Evolutionary conservation across 2,888 invertebrate species (phyloP).

Genomic region (Dicyrtomina minuta): DNA sequence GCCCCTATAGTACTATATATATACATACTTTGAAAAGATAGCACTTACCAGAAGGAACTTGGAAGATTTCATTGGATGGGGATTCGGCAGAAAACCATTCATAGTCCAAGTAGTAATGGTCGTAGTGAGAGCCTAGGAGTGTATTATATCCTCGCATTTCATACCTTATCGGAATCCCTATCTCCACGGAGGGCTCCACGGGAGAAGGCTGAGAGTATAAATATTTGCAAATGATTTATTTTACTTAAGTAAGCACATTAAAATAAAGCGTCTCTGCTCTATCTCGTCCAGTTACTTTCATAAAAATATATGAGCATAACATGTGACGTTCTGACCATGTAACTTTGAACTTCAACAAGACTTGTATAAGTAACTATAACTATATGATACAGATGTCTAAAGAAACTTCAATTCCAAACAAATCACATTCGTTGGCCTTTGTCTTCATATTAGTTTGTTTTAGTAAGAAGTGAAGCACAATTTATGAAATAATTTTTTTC

Average conservation of each 20-base stretch:
- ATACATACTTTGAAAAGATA: too few relatives aligned
- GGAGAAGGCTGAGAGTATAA: constrained; percentile 43
- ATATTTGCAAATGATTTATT: background rate
- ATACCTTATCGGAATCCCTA: constrained; percentile 70
- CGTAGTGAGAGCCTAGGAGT: constrained; percentile 91
- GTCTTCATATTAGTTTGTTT: too few relatives aligned
- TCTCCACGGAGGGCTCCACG: constrained; percentile 43
- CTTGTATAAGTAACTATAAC: too few relatives aligned
- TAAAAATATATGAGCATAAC: background rate
- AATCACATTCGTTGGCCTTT: too few relatives aligned
- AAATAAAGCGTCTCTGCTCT: background rate
- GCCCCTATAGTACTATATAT: too few relatives aligned
- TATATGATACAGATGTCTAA: too few relatives aligned
- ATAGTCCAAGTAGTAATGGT: constrained; percentile 76
- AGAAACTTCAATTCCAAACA: too few relatives aligned
- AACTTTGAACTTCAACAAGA: too few relatives aligned
- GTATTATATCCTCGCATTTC: constrained; percentile 94
- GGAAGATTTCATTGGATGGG: constrained; percentile 70
- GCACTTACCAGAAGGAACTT: constrained; percentile 65
- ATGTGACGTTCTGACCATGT: too few relatives aligned
- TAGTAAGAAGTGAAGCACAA: too few relatives aligned
- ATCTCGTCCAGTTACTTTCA: too few relatives aligned
- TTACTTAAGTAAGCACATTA: background rate
- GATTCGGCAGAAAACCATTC: constrained; percentile 64
- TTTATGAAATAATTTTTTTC: too few relatives aligned